Percentiles rank a stretch among this genome's conserved stretches.
Conservation (phyloP, 2,797 vertebrate species). For the Diglossa cyanea region DNA sequence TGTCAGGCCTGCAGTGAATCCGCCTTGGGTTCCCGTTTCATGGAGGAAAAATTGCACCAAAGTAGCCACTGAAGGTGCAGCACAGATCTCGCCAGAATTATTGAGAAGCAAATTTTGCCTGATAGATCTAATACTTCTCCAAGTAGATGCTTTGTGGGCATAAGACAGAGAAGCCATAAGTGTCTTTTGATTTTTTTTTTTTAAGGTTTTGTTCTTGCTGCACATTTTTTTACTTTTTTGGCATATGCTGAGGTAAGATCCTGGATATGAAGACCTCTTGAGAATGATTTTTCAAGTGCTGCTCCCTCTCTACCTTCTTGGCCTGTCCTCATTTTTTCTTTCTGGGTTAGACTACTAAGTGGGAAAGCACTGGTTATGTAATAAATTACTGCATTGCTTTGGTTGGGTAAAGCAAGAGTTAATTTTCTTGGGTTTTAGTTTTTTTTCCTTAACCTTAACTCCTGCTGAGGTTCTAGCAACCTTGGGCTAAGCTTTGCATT, state of each 20-base stretch:
- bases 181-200: neutral
- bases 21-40: neutral
- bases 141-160: neutral
- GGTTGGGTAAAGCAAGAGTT: conserved; percentile 84
- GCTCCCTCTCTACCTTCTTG: neutral
- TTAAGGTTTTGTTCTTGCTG: conserved; percentile 38
- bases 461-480: conserved; percentile 76
- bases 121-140: neutral
- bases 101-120: neutral
- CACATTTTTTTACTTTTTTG: conserved; percentile 50
- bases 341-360: conserved; percentile 73
- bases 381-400: conserved; percentile 83
- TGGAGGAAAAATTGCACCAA: neutral
- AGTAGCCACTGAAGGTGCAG: neutral
- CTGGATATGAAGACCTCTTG: neutral
- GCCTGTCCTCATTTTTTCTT: conserved; percentile 40
- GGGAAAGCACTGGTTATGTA: conserved; percentile 82
- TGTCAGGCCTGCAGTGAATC: neutral
- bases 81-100: neutral
- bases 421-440: conserved; percentile 76
- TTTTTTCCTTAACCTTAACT: conserved; percentile 74
- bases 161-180: neutral
- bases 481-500: conserved; percentile 78
- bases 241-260: neutral
- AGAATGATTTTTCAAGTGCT: neutral